Percentiles rank a stretch among this genome's conserved stretches.
Evolutionary conservation across 2,113 vertebrate species (phyloP).

Genomic region (Petaurus breviceps): DNA sequence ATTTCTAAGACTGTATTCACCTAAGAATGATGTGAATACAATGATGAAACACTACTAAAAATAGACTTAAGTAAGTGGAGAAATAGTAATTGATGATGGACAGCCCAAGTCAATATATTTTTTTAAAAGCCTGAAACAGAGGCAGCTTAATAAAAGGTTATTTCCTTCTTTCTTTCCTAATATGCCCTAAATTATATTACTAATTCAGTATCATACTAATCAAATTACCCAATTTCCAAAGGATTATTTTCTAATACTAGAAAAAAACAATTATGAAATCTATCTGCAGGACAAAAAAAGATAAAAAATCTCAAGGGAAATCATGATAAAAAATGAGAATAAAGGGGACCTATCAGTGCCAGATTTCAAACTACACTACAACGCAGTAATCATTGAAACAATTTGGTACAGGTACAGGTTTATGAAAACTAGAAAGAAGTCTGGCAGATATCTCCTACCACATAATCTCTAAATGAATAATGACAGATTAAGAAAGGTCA

Average conservation of each 20-base stretch:
- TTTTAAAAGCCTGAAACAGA: not conserved
- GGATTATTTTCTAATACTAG: not conserved
- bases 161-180: not conserved
- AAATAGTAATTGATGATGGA: not conserved
- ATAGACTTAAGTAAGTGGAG: not conserved
- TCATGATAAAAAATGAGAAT: not conserved
- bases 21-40: no score
- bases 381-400: not conserved
- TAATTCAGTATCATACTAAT: not conserved
- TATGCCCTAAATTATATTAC: not conserved
- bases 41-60: no score
- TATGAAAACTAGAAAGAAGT: no score
- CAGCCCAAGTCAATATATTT: not conserved
- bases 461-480: no score
- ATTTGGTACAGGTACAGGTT: not conserved
- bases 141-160: not conserved
- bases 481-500: no score
- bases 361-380: not conserved
- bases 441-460: no score
- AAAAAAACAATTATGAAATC: not conserved
- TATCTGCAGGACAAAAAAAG: not conserved
- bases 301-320: not conserved
- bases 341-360: not conserved
- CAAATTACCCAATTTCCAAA: not conserved
- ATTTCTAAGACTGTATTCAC: no score